Base-by-base conservation (phyloP, 2,888 invertebrate genomes). In the Cotesia congregata region DNA sequence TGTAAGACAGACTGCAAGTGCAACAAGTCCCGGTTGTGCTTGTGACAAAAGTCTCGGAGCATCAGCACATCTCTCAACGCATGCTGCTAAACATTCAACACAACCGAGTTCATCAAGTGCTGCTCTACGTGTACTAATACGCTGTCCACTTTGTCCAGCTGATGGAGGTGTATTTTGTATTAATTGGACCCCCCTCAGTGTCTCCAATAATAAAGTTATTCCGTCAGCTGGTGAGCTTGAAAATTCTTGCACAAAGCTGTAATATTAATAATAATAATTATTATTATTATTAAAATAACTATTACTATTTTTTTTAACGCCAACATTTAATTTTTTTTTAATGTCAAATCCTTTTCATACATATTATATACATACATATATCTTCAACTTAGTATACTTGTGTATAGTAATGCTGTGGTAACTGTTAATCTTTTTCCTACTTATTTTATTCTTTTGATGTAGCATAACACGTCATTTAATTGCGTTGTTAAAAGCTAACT, bases 171-270 rank as follows among this genome's bases (percentile, higher is more conserved):
- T 90, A 77, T 93, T 93, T 86, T 96, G 96, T 72, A 94, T 94
- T 79, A 95, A 91, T 87, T 97, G 97, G 70, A 97, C 95, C 72
- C 95, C 94, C 75, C 96, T 93, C 78, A 98, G 91, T 1, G 97
- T 93, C 88, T 97, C 97, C 83, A 98, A 90, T 7, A 98, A 91
- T 67, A 97, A 90, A 5, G 94, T 93, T 1, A 97, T 94, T 6
- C 98, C 98, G 90, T 97, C 97, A 85, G 96, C 93, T 17, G 97
- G 96, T 76, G 96, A 94, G 73, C 95, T 94, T 0, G 96, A 93
- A 89, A 98, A 97, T 90, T 98, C 98, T 90, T 97, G 96, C 6
- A 98, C 94, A 89, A 98, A 98, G 90, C 97, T 98, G 91, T 84
- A 74, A 80, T 67, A 3, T 20, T 0, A 20, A 20, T 20, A 20